A percentile compares a stretch with the other conserved stretches of the same genome.
These are phyloP conservation scores for Sorex fumeus DNA, from an alignment of 2,113 vertebrate genomes.

Conservation along the genomic window DNA sequence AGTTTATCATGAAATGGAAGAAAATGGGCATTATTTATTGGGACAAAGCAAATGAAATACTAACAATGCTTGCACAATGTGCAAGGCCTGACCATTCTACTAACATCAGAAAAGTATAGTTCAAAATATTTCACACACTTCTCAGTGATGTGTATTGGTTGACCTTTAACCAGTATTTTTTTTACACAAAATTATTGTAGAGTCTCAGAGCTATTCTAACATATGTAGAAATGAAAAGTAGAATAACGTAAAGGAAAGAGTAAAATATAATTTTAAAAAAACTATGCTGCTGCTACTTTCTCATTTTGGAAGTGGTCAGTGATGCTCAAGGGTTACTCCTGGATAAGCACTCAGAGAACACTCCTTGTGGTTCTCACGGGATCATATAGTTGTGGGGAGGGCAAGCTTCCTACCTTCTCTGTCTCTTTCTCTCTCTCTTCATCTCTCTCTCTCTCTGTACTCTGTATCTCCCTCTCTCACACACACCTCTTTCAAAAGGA, in stretches of 20 bases:
- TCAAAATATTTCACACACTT: not conserved
- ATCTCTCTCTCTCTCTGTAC: too few relatives aligned
- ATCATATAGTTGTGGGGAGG: too few relatives aligned
- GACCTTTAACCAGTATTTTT: not conserved
- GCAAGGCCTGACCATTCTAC: not conserved
- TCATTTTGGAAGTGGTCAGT: too few relatives aligned
- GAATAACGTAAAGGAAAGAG: too few relatives aligned
- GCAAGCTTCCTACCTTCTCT: too few relatives aligned
- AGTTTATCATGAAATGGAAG: not conserved
- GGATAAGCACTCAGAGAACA: too few relatives aligned
- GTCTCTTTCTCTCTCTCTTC: too few relatives aligned
- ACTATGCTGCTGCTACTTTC: not conserved
- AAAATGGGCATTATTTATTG: not conserved
- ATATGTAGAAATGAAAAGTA: not conserved
- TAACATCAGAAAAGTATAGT: not conserved
- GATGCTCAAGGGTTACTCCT: too few relatives aligned
- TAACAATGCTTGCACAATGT: not conserved
- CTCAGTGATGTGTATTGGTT: not conserved
- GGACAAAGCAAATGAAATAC: not conserved
- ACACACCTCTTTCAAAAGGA: not conserved
- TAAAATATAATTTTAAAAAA: not conserved
- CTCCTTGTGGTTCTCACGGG: too few relatives aligned
- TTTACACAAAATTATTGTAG: not conserved
- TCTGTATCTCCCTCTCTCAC: too few relatives aligned
- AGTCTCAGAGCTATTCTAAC: not conserved